A percentile compares a stretch with the other conserved stretches of the same genome.
Evolutionary conservation across 2,113 vertebrate species (phyloP).

Genomic region (Scolopax mira): DNA sequence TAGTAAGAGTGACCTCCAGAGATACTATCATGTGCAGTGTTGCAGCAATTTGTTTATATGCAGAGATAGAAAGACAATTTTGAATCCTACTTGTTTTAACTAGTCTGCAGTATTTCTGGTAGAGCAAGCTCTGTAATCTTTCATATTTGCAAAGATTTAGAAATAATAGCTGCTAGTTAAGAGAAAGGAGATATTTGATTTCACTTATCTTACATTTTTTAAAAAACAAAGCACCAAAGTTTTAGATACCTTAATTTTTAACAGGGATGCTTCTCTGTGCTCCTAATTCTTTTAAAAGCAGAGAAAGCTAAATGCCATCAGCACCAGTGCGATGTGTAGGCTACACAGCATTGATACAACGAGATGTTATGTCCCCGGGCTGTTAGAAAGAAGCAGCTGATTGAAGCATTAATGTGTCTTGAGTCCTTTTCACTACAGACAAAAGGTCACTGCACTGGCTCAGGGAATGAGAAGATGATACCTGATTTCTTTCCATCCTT

Average conservation of each 20-base stretch:
- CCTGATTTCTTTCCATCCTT: background rate
- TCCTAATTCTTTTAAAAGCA: background rate
- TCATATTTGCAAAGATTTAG: background rate
- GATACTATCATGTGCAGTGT: fast-evolving
- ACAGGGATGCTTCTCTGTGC: background rate
- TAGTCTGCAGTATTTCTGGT: background rate
- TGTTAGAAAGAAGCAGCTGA: slow-evolving; percentile 8
- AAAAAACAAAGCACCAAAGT: background rate
- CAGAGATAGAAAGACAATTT: background rate
- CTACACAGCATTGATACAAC: background rate
- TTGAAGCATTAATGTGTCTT: background rate
- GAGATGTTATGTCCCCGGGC: background rate
- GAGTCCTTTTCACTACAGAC: background rate
- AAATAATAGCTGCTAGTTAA: background rate
- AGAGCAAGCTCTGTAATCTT: background rate
- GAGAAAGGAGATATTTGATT: background rate
- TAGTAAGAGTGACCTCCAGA: background rate
- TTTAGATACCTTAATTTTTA: background rate
- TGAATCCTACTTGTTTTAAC: background rate
- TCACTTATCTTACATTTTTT: background rate
- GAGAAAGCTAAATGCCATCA: background rate
- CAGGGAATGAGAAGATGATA: background rate
- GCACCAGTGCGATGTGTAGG: background rate
- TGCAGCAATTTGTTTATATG: background rate
- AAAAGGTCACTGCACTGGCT: slow-evolving; percentile 30